phyloP scores from a whole-genome alignment of 2,113 vertebrate genomes.

The Pseudois nayaur region DNA sequence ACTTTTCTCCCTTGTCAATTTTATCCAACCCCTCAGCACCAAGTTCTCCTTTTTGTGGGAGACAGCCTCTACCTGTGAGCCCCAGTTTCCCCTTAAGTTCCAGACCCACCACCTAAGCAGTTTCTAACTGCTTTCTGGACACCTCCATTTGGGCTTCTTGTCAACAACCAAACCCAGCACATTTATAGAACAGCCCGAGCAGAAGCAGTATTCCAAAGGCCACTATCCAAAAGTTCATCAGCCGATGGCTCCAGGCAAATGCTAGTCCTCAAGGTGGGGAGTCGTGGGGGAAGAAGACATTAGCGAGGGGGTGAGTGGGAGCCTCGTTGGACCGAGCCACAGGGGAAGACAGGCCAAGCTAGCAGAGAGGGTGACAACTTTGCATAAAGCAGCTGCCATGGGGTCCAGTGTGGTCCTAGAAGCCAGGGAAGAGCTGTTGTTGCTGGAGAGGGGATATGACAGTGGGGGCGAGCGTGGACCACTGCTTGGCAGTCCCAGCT shows the following conservation, averaged over 20 bases:
- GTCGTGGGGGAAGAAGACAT: neutral
- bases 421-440: neutral
- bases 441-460: neutral
- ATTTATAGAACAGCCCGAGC: neutral
- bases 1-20: neutral
- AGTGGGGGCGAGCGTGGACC: accelerated
- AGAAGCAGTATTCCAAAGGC: neutral
- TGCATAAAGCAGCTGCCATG: neutral
- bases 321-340: neutral
- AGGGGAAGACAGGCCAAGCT: neutral
- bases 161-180: neutral
- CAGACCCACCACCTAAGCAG: neutral
- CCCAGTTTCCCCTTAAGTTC: neutral
- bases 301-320: neutral
- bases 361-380: neutral
- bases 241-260: neutral
- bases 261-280: neutral
- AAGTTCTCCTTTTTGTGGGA: neutral
- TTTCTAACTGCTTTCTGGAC: neutral
- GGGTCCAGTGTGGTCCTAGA: neutral
- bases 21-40: neutral
- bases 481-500: neutral
- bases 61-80: neutral
- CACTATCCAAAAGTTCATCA: neutral
- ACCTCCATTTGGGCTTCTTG: neutral